Percentiles rank a stretch among this genome's conserved stretches.
Conservation (phyloP, 2,113 vertebrate species). For the Sceloporus undulatus region DNA sequence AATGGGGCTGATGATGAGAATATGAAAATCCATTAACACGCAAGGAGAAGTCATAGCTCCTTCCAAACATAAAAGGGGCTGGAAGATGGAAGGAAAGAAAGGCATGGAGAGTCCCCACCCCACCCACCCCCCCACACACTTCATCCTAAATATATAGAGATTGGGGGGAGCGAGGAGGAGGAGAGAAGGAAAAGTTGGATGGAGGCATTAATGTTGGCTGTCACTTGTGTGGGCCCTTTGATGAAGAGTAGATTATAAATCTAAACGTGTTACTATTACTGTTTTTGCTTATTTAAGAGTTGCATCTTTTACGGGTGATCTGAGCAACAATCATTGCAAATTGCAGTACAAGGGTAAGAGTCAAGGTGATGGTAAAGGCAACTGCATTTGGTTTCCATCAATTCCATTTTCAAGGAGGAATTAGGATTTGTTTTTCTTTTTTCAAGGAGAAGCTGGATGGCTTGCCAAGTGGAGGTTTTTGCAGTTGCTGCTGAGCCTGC, state of each 20-base stretch:
- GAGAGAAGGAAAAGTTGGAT: too few species aligned
- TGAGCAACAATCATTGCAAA: neutral
- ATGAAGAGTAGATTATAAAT: neutral
- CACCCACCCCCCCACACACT: too few species aligned
- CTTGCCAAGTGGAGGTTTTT: slow-evolving; percentile 5
- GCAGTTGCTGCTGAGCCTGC: accelerated
- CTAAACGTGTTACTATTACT: neutral
- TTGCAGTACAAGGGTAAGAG: neutral
- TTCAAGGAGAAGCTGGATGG: neutral
- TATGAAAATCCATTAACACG: too few species aligned
- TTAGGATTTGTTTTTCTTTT: neutral
- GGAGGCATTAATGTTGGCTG: neutral
- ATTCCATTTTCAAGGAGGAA: neutral
- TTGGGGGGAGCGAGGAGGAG: too few species aligned
- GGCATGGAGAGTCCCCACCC: too few species aligned
- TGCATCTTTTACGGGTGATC: neutral
- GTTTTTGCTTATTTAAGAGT: neutral
- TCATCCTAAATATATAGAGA: too few species aligned
- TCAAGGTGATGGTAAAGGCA: neutral
- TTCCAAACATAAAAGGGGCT: too few species aligned
- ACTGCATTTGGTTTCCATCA: neutral
- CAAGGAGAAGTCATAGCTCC: neutral
- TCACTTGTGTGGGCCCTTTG: neutral
- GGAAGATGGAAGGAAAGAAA: too few species aligned
- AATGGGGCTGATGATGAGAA: too few species aligned